Percentiles rank a stretch among this genome's conserved stretches.
These are phyloP conservation scores for Grallaria varia DNA, from an alignment of 2,113 vertebrate genomes.

Conservation along the genomic window DNA sequence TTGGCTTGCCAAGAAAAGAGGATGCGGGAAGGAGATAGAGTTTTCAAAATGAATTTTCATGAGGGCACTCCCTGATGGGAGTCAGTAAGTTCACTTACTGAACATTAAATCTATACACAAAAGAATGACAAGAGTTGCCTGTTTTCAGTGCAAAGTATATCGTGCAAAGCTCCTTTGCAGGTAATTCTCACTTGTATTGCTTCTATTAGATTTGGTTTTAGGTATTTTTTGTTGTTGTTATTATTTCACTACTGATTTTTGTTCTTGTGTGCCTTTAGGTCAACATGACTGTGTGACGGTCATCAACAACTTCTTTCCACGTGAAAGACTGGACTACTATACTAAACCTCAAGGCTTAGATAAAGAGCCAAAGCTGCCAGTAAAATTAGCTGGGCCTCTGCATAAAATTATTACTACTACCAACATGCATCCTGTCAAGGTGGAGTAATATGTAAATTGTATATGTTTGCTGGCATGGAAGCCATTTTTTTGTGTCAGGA, in stretches of 20 bases:
- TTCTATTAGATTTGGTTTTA: neutral
- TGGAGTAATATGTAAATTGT: conserved; percentile 33
- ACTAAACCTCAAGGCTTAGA: conserved; percentile 92
- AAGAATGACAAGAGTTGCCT: neutral
- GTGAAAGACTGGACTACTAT: conserved; percentile 93
- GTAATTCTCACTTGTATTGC: neutral
- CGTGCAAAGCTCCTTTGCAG: neutral
- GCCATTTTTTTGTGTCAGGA: neutral
- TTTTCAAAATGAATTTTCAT: neutral
- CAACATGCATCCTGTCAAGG: conserved; percentile 96
- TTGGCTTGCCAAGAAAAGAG: neutral
- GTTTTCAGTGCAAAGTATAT: neutral
- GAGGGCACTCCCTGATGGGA: neutral
- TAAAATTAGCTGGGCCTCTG: conserved; percentile 89
- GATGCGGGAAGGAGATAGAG: neutral
- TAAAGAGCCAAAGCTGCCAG: conserved; percentile 90
- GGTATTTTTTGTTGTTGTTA: neutral
- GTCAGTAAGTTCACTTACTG: neutral
- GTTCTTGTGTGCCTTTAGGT: conserved; percentile 72
- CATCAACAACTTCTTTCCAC: conserved; percentile 98
- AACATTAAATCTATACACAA: neutral
- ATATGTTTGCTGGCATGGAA: neutral
- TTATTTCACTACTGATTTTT: neutral
- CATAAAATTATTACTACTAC: conserved; percentile 97
- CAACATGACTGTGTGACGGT: conserved; percentile 97